Conservation (phyloP, 2,113 vertebrate species). For the Scatophagus argus region DNA sequence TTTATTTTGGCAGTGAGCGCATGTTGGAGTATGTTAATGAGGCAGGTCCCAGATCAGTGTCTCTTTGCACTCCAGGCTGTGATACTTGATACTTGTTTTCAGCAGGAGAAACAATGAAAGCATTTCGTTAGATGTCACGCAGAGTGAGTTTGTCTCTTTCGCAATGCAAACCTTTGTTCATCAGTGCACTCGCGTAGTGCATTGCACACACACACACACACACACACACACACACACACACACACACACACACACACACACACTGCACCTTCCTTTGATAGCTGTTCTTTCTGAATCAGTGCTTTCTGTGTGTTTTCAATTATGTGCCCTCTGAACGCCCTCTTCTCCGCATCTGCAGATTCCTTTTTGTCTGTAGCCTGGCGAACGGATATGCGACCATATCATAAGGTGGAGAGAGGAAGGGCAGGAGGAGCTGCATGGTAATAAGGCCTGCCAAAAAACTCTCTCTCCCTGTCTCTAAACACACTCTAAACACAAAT, state of each 20-base stretch:
- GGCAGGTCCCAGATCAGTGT: slow-evolving; percentile 68
- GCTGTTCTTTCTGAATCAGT: slow-evolving; percentile 74
- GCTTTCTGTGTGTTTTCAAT: slow-evolving; percentile 85
- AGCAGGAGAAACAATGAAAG: slow-evolving; percentile 85
- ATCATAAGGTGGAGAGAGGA: slow-evolving; percentile 77
- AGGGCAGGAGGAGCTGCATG: slow-evolving; percentile 67
- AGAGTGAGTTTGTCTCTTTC: slow-evolving; percentile 84
- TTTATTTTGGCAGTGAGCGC: slow-evolving; percentile 37
- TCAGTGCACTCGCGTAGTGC: slow-evolving; percentile 61
- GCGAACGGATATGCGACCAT: slow-evolving; percentile 68
- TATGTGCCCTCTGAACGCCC: slow-evolving; percentile 78
- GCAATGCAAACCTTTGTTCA: slow-evolving; percentile 84
- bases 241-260: slow-evolving; percentile 22
- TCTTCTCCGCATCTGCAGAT: slow-evolving; percentile 59
- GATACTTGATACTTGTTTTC: slow-evolving; percentile 86
- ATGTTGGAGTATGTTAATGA: slow-evolving; percentile 59
- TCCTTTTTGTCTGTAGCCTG: slow-evolving; percentile 57
- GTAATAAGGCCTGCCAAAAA: slow-evolving; percentile 66
- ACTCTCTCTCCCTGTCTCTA: slow-evolving; percentile 36
- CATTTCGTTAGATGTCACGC: slow-evolving; percentile 86
- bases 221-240: background rate
- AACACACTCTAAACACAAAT: slow-evolving; percentile 57
- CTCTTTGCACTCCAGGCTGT: slow-evolving; percentile 52
- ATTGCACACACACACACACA: slow-evolving; percentile 14
- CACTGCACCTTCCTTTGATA: slow-evolving; percentile 76